Evolutionary conservation across 2,888 invertebrate species (phyloP).

Genomic region (Galerucella calmariensis): DNA sequence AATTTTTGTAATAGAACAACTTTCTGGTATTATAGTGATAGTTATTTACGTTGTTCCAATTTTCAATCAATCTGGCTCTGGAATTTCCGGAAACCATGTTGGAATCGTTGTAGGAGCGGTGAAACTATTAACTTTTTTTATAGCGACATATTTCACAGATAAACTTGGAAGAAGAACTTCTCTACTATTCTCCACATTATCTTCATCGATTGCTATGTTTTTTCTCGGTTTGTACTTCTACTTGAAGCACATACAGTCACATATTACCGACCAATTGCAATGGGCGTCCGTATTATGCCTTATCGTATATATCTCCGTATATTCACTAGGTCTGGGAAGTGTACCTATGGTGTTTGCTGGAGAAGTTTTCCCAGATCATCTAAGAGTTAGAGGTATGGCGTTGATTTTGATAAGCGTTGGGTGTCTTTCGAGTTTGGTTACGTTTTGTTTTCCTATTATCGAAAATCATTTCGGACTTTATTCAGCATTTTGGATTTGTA

Average conservation of each 20-base stretch:
- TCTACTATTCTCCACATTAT: constrained; percentile 64
- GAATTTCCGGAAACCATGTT: constrained; percentile 71
- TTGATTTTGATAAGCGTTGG: constrained; percentile 28
- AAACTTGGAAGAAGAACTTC: constrained; percentile 77
- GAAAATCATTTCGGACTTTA: constrained; percentile 33
- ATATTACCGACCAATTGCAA: constrained; percentile 61
- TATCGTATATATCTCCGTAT: constrained; percentile 76
- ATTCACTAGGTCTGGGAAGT: constrained; percentile 77
- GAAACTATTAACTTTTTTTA: constrained; percentile 76
- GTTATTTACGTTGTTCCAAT: constrained; percentile 80
- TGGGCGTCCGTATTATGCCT: constrained; percentile 78
- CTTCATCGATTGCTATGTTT: constrained; percentile 67
- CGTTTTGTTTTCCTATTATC: constrained; percentile 43
- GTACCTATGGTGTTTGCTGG: constrained; percentile 84
- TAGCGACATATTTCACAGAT: constrained; percentile 80
- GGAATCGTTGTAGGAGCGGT: constrained; percentile 82
- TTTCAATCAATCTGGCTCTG: constrained; percentile 73
- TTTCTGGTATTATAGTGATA: constrained; percentile 81
- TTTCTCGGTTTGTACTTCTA: constrained; percentile 71
- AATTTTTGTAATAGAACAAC: constrained; percentile 84
- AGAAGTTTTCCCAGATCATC: constrained; percentile 81
- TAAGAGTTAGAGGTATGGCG: constrained; percentile 73
- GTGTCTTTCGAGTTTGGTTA: constrained; percentile 36
- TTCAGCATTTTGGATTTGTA: constrained; percentile 41
- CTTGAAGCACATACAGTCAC: constrained; percentile 61